Conservation (phyloP, 2,113 vertebrate species). For the Triplophysa dalaica region DNA sequence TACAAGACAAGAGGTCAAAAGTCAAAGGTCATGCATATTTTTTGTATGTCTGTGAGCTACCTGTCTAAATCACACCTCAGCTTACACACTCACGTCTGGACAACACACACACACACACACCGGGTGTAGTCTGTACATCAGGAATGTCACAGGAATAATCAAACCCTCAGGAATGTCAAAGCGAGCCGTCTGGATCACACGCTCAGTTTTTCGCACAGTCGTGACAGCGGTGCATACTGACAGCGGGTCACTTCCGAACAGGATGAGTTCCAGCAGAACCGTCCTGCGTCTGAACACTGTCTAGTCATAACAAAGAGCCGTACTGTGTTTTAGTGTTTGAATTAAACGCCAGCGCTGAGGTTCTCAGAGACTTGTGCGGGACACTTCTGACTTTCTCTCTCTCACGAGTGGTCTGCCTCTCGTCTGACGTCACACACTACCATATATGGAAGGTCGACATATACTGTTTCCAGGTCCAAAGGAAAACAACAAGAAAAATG, state of each 20-base stretch:
- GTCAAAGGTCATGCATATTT: constrained; percentile 7
- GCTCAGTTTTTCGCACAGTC: constrained; percentile 61
- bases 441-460: no score
- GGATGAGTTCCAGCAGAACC: constrained; percentile 60
- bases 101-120: background rate
- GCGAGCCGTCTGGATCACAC: background rate
- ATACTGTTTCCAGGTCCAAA: no score
- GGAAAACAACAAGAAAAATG: no score
- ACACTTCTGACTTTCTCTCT: background rate
- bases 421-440: no score
- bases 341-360: background rate
- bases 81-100: background rate
- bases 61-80: background rate
- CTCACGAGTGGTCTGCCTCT: no score
- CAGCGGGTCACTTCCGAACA: constrained; percentile 60
- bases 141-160: constrained; percentile 67
- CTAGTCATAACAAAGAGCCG: constrained; percentile 68
- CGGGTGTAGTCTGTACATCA: constrained; percentile 34
- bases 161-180: constrained; percentile 55
- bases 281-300: constrained; percentile 59
- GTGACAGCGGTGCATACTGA: constrained; percentile 62
- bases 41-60: background rate
- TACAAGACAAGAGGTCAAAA: background rate
- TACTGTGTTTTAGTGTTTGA: constrained; percentile 31
- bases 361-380: background rate